phyloP scores from a whole-genome alignment of 2,113 vertebrate genomes.

The Entomyzon cyanotis region DNA sequence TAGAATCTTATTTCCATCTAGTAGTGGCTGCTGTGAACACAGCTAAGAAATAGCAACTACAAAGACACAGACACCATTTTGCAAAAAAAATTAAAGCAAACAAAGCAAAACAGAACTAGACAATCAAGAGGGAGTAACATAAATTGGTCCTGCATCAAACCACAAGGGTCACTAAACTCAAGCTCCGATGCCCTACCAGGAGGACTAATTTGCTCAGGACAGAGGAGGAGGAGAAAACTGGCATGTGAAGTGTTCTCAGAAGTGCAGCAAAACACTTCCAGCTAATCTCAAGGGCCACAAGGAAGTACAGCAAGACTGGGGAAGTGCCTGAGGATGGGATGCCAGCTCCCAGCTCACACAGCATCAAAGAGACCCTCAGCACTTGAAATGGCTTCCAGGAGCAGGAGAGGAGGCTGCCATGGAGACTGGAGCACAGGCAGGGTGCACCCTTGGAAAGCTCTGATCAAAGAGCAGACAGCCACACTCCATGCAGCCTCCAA shows the following conservation, averaged over 20 bases:
- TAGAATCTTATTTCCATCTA: neutral
- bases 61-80: neutral
- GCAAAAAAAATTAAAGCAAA: neutral
- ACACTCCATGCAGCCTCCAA: fast-evolving
- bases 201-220: neutral
- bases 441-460: neutral
- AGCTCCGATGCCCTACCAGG: neutral
- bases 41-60: neutral
- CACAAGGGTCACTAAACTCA: neutral
- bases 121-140: neutral
- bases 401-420: neutral
- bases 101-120: neutral
- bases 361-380: neutral
- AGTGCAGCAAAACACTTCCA: neutral
- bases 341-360: neutral
- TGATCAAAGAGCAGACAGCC: neutral
- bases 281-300: neutral
- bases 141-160: neutral
- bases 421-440: neutral
- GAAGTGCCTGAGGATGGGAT: neutral
- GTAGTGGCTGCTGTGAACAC: neutral
- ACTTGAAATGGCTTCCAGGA: neutral
- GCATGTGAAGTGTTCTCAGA: fast-evolving
- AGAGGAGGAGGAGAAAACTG: neutral
- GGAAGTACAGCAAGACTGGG: neutral